Evolutionary conservation across 2,113 vertebrate genomes (phyloP).

Genomic region (Embiotoca jacksoni): DNA sequence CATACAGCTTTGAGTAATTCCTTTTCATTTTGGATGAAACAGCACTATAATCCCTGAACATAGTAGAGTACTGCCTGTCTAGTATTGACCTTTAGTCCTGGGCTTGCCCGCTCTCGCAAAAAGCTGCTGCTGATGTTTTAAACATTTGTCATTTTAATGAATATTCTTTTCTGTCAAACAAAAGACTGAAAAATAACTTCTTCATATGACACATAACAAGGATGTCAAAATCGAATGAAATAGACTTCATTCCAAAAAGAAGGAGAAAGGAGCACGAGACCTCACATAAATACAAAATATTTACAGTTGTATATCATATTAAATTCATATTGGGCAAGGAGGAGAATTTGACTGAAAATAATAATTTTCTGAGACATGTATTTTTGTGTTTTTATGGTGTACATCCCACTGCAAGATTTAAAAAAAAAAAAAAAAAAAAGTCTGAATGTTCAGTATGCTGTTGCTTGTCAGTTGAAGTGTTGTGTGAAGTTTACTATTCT

Average conservation of each 20-base stretch:
- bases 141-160: slow-evolving; percentile 1
- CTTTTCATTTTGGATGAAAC: slow-evolving; percentile 66
- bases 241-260: neutral
- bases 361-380: no score
- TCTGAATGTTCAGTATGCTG: no score
- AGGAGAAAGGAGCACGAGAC: neutral
- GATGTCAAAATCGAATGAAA: neutral
- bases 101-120: slow-evolving; percentile 12
- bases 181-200: neutral
- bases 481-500: neutral
- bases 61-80: slow-evolving; percentile 8
- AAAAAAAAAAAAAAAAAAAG: no score
- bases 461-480: no score
- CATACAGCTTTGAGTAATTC: slow-evolving; percentile 75
- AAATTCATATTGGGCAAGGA: neutral
- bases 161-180: neutral
- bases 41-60: slow-evolving; percentile 65
- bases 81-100: neutral
- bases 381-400: no score
- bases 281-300: neutral
- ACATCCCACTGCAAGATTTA: no score
- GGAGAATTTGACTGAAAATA: no score
- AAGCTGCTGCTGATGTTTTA: slow-evolving; percentile 8
- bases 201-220: neutral
- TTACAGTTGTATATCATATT: neutral